Percentiles rank a stretch among this genome's conserved stretches.
Evolutionary conservation across 2,888 invertebrate species (phyloP).

Genomic region (Stenichneumon culpator): DNA sequence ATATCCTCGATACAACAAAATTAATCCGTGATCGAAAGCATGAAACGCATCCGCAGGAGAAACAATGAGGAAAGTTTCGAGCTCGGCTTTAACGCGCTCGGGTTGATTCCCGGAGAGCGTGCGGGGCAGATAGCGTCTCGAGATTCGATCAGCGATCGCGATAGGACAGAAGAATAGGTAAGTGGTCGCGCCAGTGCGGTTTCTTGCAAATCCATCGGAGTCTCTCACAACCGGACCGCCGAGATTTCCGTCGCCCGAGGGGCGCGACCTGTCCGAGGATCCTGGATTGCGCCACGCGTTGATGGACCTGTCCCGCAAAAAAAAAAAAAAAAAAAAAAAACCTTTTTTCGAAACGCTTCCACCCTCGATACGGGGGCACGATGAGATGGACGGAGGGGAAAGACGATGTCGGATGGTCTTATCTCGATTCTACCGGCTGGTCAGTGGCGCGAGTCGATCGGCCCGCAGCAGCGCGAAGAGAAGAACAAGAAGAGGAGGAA

Average conservation of each 20-base stretch:
- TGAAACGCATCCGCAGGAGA: background rate
- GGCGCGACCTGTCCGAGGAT: conserved; percentile 47
- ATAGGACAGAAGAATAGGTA: conserved; percentile 63
- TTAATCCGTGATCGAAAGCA: background rate
- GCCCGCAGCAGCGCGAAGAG: conserved; percentile 48
- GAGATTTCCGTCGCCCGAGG: conserved; percentile 67
- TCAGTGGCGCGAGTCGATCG: conserved; percentile 68
- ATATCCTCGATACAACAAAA: background rate
- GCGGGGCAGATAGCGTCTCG: conserved; percentile 26
- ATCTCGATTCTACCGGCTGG: conserved; percentile 66
- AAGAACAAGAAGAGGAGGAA: conserved; percentile 38
- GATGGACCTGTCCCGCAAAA: conserved; percentile 61
- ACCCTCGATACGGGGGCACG: background rate
- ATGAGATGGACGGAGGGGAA: conserved; percentile 26
- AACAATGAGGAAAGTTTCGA: conserved; percentile 14
- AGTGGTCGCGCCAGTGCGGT: conserved; percentile 60
- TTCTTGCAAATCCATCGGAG: conserved; percentile 58
- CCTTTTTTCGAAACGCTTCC: conserved; percentile 61
- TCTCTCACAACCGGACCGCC: conserved; percentile 48
- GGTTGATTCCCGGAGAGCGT: conserved; percentile 41
- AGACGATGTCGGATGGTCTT: conserved; percentile 61
- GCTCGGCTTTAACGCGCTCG: conserved; percentile 39
- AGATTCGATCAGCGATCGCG: conserved; percentile 59
- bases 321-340: conserved; percentile 26
- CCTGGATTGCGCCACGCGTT: conserved; percentile 60